A percentile compares a stretch with the other conserved stretches of the same genome.
These are phyloP conservation scores for Trichogramma pretiosum DNA, from an alignment of 1,140 invertebrate species.

Conservation along the genomic window DNA sequence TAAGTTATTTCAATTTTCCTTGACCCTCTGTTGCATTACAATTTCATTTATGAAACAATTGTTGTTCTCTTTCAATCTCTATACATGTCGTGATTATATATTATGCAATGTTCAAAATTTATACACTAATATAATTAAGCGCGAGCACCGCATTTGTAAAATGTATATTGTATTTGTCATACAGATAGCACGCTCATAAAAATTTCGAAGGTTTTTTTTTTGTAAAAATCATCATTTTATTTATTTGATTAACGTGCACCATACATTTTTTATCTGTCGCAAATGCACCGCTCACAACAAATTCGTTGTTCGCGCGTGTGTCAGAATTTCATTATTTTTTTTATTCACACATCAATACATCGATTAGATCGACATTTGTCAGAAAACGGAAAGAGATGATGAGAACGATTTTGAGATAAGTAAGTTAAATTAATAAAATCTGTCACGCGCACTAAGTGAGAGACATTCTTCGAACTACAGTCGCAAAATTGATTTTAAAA, in stretches of 20 bases:
- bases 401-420: conserved; percentile 14
- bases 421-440: conserved; percentile 41
- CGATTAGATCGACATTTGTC: conserved; percentile 16
- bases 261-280: neutral
- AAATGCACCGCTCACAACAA: conserved; percentile 2
- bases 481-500: conserved; percentile 43
- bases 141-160: conserved; percentile 29
- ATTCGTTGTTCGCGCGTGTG: conserved; percentile 20
- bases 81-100: conserved; percentile 48
- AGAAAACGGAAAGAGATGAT: conserved; percentile 19
- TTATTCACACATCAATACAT: conserved; percentile 31
- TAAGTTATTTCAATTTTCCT: conserved; percentile 1
- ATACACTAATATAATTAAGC: conserved; percentile 35
- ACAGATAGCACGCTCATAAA: conserved; percentile 11
- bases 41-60: conserved; percentile 43
- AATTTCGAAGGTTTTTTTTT: conserved; percentile 6
- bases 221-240: neutral
- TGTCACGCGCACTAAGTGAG: conserved; percentile 43
- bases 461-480: conserved; percentile 46
- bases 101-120: conserved; percentile 44
- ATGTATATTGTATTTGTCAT: conserved; percentile 7
- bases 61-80: conserved; percentile 42
- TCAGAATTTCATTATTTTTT: conserved; percentile 30
- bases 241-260: conserved; percentile 6
- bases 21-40: conserved; percentile 25